Percentiles rank a stretch among this genome's conserved stretches.
Conservation (phyloP, 2,888 invertebrate species). For the Aleiodes testaceus region DNA sequence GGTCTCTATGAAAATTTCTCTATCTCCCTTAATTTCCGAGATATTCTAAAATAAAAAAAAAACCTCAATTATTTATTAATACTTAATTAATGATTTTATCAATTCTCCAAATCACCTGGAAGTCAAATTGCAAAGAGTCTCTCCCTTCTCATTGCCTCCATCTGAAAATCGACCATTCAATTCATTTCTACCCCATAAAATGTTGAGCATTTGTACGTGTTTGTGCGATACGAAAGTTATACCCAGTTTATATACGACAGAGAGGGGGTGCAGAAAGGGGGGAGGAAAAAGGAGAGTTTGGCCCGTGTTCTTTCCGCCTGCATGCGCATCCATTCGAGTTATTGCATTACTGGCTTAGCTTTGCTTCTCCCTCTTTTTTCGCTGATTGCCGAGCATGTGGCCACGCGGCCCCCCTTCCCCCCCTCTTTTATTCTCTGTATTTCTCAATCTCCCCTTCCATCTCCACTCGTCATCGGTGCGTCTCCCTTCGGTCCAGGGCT, state of each 20-base stretch:
- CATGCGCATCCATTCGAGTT: constrained; percentile 68
- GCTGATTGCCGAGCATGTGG: constrained; percentile 50
- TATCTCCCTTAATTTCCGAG: too few relatives aligned
- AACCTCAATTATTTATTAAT: too few relatives aligned
- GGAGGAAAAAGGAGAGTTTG: constrained; percentile 36
- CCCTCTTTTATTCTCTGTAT: constrained; percentile 37
- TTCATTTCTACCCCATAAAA: neutral
- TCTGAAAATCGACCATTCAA: constrained; percentile 3
- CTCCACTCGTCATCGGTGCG: constrained; percentile 14
- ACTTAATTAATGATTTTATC: too few relatives aligned
- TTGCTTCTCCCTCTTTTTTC: constrained; percentile 55
- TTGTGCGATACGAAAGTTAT: constrained; percentile 35
- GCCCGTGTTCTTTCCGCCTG: constrained; percentile 66
- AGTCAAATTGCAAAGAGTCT: neutral
- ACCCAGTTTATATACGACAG: constrained; percentile 50
- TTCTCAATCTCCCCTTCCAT: constrained; percentile 38
- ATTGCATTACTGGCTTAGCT: constrained; percentile 72
- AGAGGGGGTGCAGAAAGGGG: neutral
- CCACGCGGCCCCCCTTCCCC: constrained; percentile 46
- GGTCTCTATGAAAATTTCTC: too few relatives aligned
- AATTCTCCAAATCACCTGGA: constrained; percentile 5
- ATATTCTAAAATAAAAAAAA: too few relatives aligned
- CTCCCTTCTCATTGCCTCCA: neutral
- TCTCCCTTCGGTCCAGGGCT: too few relatives aligned
- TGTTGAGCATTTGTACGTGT: constrained; percentile 38